Conservation (phyloP, 2,888 invertebrate genomes). For the Ommatoiulus sabulosus region DNA sequence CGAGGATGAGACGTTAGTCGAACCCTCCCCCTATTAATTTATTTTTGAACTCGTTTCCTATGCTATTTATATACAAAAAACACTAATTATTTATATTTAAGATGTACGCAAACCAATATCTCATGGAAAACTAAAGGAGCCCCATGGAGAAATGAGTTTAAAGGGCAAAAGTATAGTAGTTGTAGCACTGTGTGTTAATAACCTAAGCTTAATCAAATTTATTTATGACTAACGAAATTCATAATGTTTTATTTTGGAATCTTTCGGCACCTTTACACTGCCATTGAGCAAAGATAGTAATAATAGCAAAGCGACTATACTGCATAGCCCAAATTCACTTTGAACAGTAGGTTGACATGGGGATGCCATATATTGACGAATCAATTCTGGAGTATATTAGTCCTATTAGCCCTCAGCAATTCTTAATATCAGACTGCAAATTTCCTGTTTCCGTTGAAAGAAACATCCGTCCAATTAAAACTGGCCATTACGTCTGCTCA, state of each 20-base stretch:
- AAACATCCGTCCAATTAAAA: neutral
- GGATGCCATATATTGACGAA: neutral
- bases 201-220: neutral
- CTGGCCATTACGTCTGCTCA: neutral
- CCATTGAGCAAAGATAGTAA: neutral
- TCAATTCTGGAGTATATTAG: neutral
- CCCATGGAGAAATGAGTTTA: neutral
- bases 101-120: neutral
- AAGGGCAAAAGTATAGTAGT: neutral
- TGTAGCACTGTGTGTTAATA: neutral
- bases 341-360: neutral
- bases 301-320: neutral
- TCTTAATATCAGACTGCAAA: neutral
- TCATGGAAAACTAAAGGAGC: neutral
- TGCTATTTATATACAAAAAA: slow-evolving; percentile 9
- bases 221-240: slow-evolving; percentile 15
- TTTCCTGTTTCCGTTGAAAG: neutral
- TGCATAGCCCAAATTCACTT: neutral
- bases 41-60: neutral
- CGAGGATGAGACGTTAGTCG: slow-evolving; percentile 31
- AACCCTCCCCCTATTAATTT: slow-evolving; percentile 21
- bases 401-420: neutral
- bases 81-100: slow-evolving; percentile 11
- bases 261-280: neutral
- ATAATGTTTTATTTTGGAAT: neutral